These are phyloP conservation scores for Acanthurus lineatus DNA, from an alignment of 2,797 vertebrate species.

Conservation along the genomic window DNA sequence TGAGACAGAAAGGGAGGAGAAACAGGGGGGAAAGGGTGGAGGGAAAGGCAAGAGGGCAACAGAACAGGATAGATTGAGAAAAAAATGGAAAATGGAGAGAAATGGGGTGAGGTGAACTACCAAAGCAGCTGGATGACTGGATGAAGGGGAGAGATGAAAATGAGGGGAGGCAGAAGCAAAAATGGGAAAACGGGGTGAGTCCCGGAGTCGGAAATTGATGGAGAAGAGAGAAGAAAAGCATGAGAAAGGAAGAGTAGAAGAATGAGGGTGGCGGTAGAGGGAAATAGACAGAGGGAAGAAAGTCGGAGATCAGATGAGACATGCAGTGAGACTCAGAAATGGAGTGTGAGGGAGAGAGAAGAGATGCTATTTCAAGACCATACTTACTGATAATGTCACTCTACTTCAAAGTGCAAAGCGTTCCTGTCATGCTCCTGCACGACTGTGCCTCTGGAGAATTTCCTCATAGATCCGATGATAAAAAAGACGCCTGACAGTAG, in stretches of 20 bases:
- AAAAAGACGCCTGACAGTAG: conserved; percentile 71
- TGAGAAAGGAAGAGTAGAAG: conserved; percentile 30
- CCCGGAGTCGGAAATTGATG: conserved; percentile 47
- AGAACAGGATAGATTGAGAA: conserved; percentile 5
- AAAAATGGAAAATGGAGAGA: conserved; percentile 14
- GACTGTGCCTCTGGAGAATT: conserved; percentile 81
- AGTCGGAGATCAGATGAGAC: conserved; percentile 65
- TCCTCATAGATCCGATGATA: conserved; percentile 83
- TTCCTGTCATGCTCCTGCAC: conserved; percentile 80
- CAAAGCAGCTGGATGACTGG: background rate
- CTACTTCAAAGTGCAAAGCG: conserved; percentile 87
- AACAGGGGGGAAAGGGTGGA: conserved; percentile 13
- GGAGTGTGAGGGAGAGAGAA: conserved; percentile 68
- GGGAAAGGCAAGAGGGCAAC: conserved; percentile 41
- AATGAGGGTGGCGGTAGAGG: conserved; percentile 46
- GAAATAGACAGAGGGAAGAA: conserved; percentile 58
- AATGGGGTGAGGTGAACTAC: conserved; percentile 15
- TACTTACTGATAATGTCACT: conserved; percentile 87
- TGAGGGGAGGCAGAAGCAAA: conserved; percentile 33
- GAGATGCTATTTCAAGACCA: conserved; percentile 86
- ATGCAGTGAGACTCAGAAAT: conserved; percentile 56
- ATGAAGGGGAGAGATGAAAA: conserved; percentile 20
- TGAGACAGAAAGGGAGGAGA: conserved; percentile 30
- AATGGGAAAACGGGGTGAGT: conserved; percentile 24
- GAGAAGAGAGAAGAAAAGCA: conserved; percentile 45